Base-by-base conservation (phyloP, 1,140 invertebrate species). In the Macrosteles quadrilineatus region DNA sequence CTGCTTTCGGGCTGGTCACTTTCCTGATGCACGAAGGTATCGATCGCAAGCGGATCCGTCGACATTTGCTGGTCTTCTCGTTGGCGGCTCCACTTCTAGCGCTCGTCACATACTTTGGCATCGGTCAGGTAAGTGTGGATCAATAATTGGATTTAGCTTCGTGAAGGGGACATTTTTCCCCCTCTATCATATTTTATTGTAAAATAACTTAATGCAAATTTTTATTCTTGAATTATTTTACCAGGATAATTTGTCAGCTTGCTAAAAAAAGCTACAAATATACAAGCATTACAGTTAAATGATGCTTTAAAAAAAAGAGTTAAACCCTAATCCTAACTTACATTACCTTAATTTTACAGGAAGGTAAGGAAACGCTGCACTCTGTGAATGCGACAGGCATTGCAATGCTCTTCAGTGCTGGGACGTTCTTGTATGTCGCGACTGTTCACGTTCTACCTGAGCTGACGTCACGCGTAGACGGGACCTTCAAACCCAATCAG, bases 401-500 rank as follows among this genome's bases (percentile, higher is more conserved):
- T 47, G 96, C 97, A 17, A 98, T 99, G 96, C 81, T 99, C 21
- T 99, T 99, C 80, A 98, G 96, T 72, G 98, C 96, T 0, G 98
- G 98, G 1, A 99, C 98, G 53, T 99, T 99, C 82, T 83, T 99
- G 6, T 99, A 99, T 78, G 98, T 99, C 4, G 95, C 98, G 0
- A 98, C 98, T 1, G 97, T 99, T 1, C 98, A 99, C 81, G 96
- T 99, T 1, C 80, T 99, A 50, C 97, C 98, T 0, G 97, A 99
- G 82, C 82, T 99, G 29, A 92, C 90, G 71, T 80, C 70, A 17
- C 73, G 77, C 27, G 70, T 65, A 12, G 72, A 78, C 69, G 73
- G 72, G 11, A 43, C 72, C 21, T 85, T 97, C 63, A 88, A 86
- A 67, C 86, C 89, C 67, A 85, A 86, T 72, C 96, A 99, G 82